Conservation (phyloP, 2,113 vertebrate species). For the Progne subis region DNA sequence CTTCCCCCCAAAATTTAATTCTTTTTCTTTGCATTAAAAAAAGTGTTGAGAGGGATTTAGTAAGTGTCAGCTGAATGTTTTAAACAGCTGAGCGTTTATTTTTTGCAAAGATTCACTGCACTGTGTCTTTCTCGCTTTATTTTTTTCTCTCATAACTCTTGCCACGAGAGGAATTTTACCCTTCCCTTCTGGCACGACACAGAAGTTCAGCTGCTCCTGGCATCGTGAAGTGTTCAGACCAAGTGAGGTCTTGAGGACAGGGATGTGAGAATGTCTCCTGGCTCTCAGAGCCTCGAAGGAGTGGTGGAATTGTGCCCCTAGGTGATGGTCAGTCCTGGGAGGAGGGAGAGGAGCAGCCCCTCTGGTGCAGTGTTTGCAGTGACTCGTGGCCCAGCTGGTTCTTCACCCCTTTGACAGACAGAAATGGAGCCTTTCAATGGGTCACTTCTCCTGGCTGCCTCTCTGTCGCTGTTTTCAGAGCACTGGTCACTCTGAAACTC, state of each 20-base stretch:
- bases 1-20: neutral
- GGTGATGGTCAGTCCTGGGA: neutral
- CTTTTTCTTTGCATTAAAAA: neutral
- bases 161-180: neutral
- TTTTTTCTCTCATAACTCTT: neutral
- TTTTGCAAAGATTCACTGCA: neutral
- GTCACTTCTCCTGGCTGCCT: neutral
- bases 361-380: neutral
- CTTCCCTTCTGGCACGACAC: neutral
- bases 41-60: neutral
- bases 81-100: neutral
- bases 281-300: neutral
- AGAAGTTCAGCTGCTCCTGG: neutral
- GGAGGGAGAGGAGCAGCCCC: neutral
- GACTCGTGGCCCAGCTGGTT: neutral
- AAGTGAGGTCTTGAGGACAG: neutral
- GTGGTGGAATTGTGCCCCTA: neutral
- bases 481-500: neutral
- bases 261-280: neutral
- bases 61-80: neutral
- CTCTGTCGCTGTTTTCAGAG: neutral
- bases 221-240: neutral
- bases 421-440: neutral
- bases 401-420: neutral
- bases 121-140: neutral